Conservation (phyloP, 1,140 invertebrate species). For the Micrasema minimum region DNA sequence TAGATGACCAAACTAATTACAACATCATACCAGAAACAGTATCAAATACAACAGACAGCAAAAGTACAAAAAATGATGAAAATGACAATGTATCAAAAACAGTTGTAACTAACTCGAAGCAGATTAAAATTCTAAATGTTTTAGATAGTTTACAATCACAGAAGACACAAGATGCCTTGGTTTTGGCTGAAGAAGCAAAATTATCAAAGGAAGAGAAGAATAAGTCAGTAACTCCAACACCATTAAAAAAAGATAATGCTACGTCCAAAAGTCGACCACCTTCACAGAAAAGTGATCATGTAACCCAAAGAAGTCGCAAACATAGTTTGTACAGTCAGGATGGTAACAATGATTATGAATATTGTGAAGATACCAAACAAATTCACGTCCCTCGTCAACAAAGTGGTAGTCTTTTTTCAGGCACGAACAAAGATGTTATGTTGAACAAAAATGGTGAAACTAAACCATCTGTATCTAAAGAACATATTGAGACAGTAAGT, state of each 20-base stretch:
- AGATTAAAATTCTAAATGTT: conserved; percentile 4
- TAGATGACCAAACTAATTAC: conserved; percentile 32
- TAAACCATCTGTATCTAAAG: too few species aligned
- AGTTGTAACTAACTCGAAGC: not conserved
- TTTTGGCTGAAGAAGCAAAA: not conserved
- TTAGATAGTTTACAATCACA: not conserved
- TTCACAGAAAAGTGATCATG: conserved; percentile 21
- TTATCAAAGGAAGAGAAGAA: not conserved
- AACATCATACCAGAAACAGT: conserved; percentile 24
- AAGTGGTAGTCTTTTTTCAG: too few species aligned
- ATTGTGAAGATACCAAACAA: conserved; percentile 53
- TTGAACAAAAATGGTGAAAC: too few species aligned
- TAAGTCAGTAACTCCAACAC: not conserved
- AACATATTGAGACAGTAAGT: too few species aligned
- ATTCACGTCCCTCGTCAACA: conserved; percentile 48
- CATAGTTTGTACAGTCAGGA: conserved; percentile 48
- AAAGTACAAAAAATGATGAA: conserved; percentile 2
- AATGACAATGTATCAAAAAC: conserved; percentile 6
- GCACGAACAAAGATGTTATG: too few species aligned
- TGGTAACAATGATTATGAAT: conserved; percentile 49
- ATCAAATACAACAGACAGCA: not conserved
- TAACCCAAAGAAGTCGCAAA: conserved; percentile 23
- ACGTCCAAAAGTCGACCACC: conserved; percentile 28
- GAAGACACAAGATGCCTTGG: not conserved
- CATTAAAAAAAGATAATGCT: conserved; percentile 14